These are phyloP conservation scores for Lipophrys pholis DNA, from an alignment of 2,113 vertebrate genomes.

Conservation along the genomic window DNA sequence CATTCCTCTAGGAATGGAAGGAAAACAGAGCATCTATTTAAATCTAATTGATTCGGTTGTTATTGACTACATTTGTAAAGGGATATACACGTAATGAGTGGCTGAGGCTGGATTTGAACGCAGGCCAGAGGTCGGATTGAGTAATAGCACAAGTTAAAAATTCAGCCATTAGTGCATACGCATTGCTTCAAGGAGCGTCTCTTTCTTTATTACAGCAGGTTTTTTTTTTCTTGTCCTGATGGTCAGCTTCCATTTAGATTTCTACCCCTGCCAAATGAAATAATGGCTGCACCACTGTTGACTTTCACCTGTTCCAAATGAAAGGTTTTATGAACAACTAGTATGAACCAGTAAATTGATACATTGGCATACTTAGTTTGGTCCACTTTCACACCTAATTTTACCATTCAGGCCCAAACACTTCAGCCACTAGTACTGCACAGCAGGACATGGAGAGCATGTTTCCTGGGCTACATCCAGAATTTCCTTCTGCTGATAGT, in stretches of 20 bases:
- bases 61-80: slow-evolving; percentile 52
- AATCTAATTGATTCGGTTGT: slow-evolving; percentile 49
- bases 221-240: slow-evolving; percentile 34
- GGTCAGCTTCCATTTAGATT: slow-evolving; percentile 49
- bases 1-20: slow-evolving; percentile 23
- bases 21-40: slow-evolving; percentile 53
- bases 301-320: no score
- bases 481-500: no score
- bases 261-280: slow-evolving; percentile 10
- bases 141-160: slow-evolving; percentile 45
- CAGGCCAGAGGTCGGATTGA: slow-evolving; percentile 56
- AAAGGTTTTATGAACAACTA: no score
- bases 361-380: no score
- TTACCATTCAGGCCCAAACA: no score
- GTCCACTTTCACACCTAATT: no score
- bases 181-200: slow-evolving; percentile 44
- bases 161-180: slow-evolving; percentile 41
- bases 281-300: slow-evolving; percentile 28
- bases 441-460: no score
- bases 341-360: no score
- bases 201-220: slow-evolving; percentile 57
- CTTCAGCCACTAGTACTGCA: no score
- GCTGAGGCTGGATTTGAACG: slow-evolving; percentile 30
- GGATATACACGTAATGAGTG: slow-evolving; percentile 42
- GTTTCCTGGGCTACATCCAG: no score